Evolutionary conservation across 2,797 vertebrate genomes (phyloP), one percentile per base, ranked within the genome.

Genomic region (Phrynocephalus guinanensis): DNA sequence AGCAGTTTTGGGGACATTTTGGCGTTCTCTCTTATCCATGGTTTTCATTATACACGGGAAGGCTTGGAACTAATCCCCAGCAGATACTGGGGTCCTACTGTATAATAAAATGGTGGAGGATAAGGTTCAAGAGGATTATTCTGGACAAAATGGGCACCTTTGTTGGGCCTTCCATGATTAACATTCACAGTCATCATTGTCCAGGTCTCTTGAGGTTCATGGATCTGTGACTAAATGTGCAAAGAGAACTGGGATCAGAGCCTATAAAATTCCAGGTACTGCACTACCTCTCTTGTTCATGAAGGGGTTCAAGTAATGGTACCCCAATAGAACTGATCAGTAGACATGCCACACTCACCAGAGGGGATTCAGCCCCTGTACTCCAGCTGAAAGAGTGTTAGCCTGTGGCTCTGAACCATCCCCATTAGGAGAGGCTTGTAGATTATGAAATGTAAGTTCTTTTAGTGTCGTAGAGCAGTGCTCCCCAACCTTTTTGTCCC

Each of bases 81-180:
- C 38, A 4, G 38, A 44, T 44, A 44, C 38, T 44, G 38, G 38
- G 38, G 38, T 44, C 38, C 38, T 44, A 44, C 38, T 44, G 38
- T 44, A 88, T 87, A 92, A 67, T 60, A 60, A 63, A 63, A 20
- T 71, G 80, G 89, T 50, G 16, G 60, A 91, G 50, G 30, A 44
- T 60, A 71, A 63, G 18, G 26, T 28, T 28, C 0, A 56, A 76
- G 22, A 82, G 15, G 24, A 52, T 78, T 77, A 38, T 44, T 77
- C 1, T 13, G 52, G 6, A 7, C 6, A 18, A 30, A 82, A 79
- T 44, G 73, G 26, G 13, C 30, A 76, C 26, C 26, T 20, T 68
- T 30, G 11, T 33, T 60, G 26, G 28, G 28, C 44, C 56, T 82
- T 38, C 2, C n/a, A 22, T 24, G 63, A 15, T 50, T 18, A 68